phyloP scores from a whole-genome alignment of 1,140 invertebrate genomes.

The Campoletis sonorensis region DNA sequence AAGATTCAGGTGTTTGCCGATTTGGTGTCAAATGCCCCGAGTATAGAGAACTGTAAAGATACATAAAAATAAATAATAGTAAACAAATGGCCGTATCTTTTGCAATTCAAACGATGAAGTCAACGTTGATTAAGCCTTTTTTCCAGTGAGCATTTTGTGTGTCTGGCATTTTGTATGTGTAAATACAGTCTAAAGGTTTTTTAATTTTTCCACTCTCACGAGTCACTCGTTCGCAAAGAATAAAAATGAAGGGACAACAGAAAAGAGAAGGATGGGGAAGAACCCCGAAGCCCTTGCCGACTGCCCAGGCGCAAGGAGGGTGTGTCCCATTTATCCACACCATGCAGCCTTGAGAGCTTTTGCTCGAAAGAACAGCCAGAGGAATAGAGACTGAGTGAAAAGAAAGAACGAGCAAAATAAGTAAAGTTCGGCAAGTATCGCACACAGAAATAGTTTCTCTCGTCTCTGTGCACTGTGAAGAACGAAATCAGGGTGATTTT shows the following conservation, averaged over 20 bases:
- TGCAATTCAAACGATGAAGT: too few species aligned
- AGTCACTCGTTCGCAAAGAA: slow-evolving; percentile 23
- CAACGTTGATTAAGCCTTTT: neutral
- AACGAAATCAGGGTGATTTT: neutral
- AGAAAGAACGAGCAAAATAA: slow-evolving; percentile 35
- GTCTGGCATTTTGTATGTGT: neutral
- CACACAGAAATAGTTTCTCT: slow-evolving; percentile 36
- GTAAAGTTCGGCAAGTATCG: slow-evolving; percentile 32
- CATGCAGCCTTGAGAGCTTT: slow-evolving; percentile 27
- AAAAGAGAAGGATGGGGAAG: neutral
- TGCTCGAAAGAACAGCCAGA: slow-evolving; percentile 20
- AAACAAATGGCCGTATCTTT: too few species aligned
- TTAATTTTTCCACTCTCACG: slow-evolving; percentile 61
- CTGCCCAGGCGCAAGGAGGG: slow-evolving; percentile 48
- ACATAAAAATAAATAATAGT: too few species aligned
- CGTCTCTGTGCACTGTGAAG: neutral
- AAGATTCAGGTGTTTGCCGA: too few species aligned
- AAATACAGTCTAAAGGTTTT: slow-evolving; percentile 51
- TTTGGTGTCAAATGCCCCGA: too few species aligned
- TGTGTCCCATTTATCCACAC: slow-evolving; percentile 58
- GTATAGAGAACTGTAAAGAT: too few species aligned
- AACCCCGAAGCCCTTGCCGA: slow-evolving; percentile 29
- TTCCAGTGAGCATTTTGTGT: neutral
- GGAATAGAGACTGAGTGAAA: slow-evolving; percentile 40
- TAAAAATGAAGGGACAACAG: neutral